These are phyloP conservation scores for Protonemura montana DNA, from an alignment of 2,888 invertebrate species.

Conservation along the genomic window DNA sequence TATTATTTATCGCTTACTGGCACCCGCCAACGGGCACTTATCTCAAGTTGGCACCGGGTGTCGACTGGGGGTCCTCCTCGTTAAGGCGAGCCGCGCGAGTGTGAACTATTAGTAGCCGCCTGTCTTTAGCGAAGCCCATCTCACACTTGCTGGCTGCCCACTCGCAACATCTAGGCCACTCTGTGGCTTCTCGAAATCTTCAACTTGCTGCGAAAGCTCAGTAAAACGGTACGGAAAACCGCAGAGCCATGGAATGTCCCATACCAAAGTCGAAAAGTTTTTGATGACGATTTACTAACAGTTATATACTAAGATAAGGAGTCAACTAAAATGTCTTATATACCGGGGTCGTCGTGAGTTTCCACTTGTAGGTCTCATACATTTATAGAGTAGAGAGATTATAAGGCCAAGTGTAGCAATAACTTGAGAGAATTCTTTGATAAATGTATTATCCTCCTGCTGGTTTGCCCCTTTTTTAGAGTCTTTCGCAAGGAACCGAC, in stretches of 20 bases:
- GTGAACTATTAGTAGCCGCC: background rate
- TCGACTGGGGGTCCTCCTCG: background rate
- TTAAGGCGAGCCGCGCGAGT: background rate
- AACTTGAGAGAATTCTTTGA: background rate
- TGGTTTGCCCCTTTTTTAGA: background rate
- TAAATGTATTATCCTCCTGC: background rate
- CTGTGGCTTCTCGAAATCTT: background rate
- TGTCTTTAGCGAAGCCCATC: background rate
- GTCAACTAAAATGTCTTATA: background rate
- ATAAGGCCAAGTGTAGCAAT: background rate
- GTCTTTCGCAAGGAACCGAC: background rate
- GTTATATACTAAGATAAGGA: background rate
- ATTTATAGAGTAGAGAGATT: background rate
- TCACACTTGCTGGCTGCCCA: background rate
- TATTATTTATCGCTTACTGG: conserved; percentile 12
- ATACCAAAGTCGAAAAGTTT: background rate
- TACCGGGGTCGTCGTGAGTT: background rate
- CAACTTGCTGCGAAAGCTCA: background rate
- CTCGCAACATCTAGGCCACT: background rate
- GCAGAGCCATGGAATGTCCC: background rate
- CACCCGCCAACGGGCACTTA: background rate
- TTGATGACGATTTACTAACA: background rate
- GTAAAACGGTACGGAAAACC: background rate
- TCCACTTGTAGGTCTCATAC: conserved; percentile 12
- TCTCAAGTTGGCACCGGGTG: conserved; percentile 12